Evolutionary conservation across 2,888 invertebrate species (phyloP), one percentile per base, ranked within the genome.

Genomic region (Hoplodrina blanda): DNA sequence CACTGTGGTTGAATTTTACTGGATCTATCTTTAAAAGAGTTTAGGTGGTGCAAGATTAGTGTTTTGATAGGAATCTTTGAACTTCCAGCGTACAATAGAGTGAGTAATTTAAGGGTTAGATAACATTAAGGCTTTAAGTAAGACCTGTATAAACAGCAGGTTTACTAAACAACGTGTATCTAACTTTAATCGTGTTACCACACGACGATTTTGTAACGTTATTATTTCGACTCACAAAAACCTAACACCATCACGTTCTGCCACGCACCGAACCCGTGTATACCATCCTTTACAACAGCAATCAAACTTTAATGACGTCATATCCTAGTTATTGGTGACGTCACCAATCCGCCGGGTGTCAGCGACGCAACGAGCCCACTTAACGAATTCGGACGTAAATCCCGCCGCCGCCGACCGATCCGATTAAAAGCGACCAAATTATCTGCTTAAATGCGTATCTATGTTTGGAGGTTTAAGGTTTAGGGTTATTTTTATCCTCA

Each of bases 381-480:
- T 82, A 76, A 72, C 78, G 74, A 76, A 74, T 81, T 76, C 62
- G 78, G 81, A 81, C 81, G 69, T 59, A 75, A 83, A 81, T 66
- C 71, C 77, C 60, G 69, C 73, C 69, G 69, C 73, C 69, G 53
- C 69, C 54, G 60, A 46, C 63, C 65, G 68, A 82, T 81, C 72
- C 73, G 78, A 75, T 82, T 80, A 81, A 78, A 80, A 70, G 57
- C 80, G 62, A 20, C 55, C 61, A 49, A 78, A 78, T 80, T 76
- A 76, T 78, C 60, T 64, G 61, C 70, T 64, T 62, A 62, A 76
- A 80, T 60, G 80, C 60, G 44, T 52, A 46, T 62, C n/a, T 66
- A 62, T 41, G 52, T 62, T 56, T 49, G 44, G 15, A 19, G 41
- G 50, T 49, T 53, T 71, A 64, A 53, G 49, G 50, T 64, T 49